Evolutionary conservation across 1,140 invertebrate genomes (phyloP).

Genomic region (Drosophila arawakana): DNA sequence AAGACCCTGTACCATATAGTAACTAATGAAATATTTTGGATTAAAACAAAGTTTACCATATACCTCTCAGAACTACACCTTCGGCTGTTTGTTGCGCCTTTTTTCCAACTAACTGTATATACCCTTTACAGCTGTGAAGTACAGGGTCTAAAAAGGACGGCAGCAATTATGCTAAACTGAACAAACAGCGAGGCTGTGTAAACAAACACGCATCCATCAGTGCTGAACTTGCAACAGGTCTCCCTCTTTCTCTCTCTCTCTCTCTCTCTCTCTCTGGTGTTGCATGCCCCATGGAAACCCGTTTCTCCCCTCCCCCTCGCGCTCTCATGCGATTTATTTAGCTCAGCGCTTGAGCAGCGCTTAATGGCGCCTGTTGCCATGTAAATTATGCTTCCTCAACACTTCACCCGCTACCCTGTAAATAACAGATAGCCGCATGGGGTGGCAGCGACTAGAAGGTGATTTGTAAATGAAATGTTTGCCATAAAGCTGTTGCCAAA

Average conservation of each 20-base stretch:
- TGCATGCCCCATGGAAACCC: constrained; percentile 38
- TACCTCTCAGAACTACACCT: too few relatives aligned
- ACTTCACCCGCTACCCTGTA: constrained; percentile 56
- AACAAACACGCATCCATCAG: constrained; percentile 83
- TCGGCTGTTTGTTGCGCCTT: too few relatives aligned
- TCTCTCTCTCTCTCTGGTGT: not conserved
- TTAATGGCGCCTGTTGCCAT: constrained; percentile 82
- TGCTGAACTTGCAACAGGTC: constrained; percentile 60
- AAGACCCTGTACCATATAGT: too few relatives aligned
- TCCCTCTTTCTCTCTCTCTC: constrained; percentile 25
- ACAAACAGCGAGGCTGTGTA: constrained; percentile 82
- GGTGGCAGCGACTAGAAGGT: not conserved
- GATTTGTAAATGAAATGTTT: not conserved
- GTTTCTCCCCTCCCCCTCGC: constrained; percentile 36
- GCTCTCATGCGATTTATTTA: constrained; percentile 13
- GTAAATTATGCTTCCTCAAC: constrained; percentile 83
- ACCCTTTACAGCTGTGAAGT: constrained; percentile 8
- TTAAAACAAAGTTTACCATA: too few relatives aligned
- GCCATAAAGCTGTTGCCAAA: not conserved
- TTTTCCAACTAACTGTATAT: too few relatives aligned
- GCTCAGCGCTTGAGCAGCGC: constrained; percentile 39
- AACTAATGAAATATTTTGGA: too few relatives aligned
- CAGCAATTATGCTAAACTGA: constrained; percentile 82
- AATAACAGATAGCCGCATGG: constrained; percentile 1
- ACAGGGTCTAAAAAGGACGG: constrained; percentile 30